Percentiles rank a stretch among this genome's conserved stretches.
Conservation (phyloP, 2,888 invertebrate species). For the Dasypolia templi region DNA sequence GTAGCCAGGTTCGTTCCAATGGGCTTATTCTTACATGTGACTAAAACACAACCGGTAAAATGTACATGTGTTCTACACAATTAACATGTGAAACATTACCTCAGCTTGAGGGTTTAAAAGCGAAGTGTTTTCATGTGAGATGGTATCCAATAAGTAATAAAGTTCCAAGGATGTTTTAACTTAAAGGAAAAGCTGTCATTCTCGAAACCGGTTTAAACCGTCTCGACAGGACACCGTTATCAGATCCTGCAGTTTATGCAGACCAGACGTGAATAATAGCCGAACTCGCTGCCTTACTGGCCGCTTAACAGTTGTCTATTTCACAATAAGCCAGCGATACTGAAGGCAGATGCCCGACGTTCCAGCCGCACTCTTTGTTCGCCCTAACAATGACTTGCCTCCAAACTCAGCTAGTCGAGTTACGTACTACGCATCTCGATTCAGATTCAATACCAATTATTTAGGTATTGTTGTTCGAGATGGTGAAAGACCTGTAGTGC, state of each 20-base stretch:
- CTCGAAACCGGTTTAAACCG: not conserved
- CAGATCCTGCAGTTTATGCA: conserved; percentile 2
- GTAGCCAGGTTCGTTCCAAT: not conserved
- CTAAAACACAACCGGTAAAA: not conserved
- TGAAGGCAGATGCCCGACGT: conserved; percentile 81
- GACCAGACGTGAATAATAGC: not conserved
- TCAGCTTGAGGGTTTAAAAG: not conserved
- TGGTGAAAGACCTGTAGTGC: not conserved
- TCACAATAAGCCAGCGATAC: conserved; percentile 76
- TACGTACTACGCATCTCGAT: conserved; percentile 47
- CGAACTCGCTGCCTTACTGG: conserved; percentile 57
- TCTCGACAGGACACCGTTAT: not conserved
- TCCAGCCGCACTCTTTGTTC: conserved; percentile 79
- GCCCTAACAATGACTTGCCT: conserved; percentile 76
- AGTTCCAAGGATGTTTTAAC: not conserved
- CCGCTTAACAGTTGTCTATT: conserved; percentile 66
- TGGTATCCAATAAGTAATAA: not conserved
- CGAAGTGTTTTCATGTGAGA: not conserved
- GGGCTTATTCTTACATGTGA: not conserved
- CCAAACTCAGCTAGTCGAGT: conserved; percentile 59
- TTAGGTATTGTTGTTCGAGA: conserved; percentile 18
- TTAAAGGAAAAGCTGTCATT: not conserved
- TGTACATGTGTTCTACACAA: not conserved
- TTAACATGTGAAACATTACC: not conserved
- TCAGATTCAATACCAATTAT: conserved; percentile 51